These are phyloP conservation scores for Cremastobaeus sp. DNA, from an alignment of 2,888 invertebrate species.

Conservation along the genomic window DNA sequence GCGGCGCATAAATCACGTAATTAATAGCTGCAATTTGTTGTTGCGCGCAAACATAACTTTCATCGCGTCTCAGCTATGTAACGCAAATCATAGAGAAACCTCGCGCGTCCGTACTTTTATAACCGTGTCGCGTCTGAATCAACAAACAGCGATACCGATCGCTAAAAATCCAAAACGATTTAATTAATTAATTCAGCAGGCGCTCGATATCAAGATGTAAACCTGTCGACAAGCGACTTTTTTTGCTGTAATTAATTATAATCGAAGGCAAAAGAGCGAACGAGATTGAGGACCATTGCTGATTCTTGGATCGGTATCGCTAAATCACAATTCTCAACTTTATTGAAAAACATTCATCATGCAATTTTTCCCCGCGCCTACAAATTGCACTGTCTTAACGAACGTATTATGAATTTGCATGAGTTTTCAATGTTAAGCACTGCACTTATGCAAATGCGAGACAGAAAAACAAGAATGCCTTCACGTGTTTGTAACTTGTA, in stretches of 20 bases:
- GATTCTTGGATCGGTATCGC: background rate
- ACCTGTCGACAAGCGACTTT: constrained; percentile 37
- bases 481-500: constrained; percentile 52
- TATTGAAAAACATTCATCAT: constrained; percentile 8
- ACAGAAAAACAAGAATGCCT: constrained; percentile 55
- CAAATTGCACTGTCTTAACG: constrained; percentile 39
- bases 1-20: constrained; percentile 38
- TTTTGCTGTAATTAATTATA: constrained; percentile 36
- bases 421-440: constrained; percentile 56
- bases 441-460: constrained; percentile 48
- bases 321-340: background rate
- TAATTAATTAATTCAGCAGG: constrained; percentile 42
- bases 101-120: constrained; percentile 11
- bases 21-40: constrained; percentile 43
- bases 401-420: constrained; percentile 46
- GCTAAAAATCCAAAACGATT: constrained; percentile 31
- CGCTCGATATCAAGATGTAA: constrained; percentile 43
- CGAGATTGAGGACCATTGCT: background rate
- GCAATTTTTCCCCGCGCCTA: background rate
- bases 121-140: constrained; percentile 29
- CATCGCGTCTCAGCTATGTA: constrained; percentile 16
- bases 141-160: constrained; percentile 34
- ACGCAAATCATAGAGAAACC: constrained; percentile 33
- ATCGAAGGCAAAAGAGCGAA: constrained; percentile 7
- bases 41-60: constrained; percentile 32